Percentiles rank a stretch among this genome's conserved stretches.
Conservation (phyloP, 2,797 vertebrate genomes). For the Malurus splendens region DNA sequence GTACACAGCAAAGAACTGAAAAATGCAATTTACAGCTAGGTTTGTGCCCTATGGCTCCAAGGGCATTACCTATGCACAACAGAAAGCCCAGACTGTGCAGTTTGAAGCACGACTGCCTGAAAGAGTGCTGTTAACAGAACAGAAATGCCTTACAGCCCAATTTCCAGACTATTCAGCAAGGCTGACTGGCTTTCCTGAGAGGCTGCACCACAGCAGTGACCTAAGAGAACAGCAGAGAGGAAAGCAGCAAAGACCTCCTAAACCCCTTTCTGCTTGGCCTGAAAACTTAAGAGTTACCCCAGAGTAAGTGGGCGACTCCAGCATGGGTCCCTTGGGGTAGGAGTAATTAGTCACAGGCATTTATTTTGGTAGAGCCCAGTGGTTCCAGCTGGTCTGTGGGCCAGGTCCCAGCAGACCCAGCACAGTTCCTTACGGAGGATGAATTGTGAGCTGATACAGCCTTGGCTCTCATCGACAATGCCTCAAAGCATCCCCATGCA, state of each 20-base stretch:
- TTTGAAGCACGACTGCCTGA: not conserved
- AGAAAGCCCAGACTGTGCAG: not conserved
- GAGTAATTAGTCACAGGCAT: not conserved
- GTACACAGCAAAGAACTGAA: not conserved
- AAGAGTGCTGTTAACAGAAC: not conserved
- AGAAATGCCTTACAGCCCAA: not conserved
- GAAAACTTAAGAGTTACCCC: not conserved
- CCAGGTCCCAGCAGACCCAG: not conserved
- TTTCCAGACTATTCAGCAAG: not conserved
- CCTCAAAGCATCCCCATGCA: not conserved
- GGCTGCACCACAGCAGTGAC: not conserved
- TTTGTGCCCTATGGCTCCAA: not conserved
- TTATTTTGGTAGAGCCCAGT: not conserved
- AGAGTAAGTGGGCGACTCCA: not conserved
- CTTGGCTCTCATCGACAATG: not conserved
- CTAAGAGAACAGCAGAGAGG: not conserved
- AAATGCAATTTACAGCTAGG: not conserved
- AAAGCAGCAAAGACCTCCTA: not conserved
- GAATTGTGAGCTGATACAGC: not conserved
- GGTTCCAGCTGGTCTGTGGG: not conserved
- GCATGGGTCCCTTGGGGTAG: not conserved
- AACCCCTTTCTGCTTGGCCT: not conserved
- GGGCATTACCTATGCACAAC: not conserved
- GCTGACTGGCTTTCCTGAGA: not conserved
- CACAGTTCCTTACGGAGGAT: not conserved